Evolutionary conservation across 2,888 invertebrate genomes (phyloP).

Genomic region (Cantharis nigra): DNA sequence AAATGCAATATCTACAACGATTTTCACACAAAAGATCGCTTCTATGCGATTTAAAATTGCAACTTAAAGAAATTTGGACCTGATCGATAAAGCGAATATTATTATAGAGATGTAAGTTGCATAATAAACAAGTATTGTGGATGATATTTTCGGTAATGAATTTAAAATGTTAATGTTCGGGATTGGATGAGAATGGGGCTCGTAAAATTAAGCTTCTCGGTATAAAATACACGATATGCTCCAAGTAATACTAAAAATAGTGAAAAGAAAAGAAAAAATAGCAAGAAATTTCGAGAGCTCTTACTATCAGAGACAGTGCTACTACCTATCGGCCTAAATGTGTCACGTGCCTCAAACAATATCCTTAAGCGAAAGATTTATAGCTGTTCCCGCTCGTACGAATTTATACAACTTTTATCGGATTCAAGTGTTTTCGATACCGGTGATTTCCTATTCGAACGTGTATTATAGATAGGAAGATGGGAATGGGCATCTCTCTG

Average conservation of each 20-base stretch:
- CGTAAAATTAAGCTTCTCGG: background rate
- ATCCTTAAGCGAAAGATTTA: conserved; percentile 50
- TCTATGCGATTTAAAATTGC: background rate
- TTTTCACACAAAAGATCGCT: background rate
- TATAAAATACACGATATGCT: background rate
- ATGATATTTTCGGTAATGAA: background rate
- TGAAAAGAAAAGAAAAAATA: conserved; percentile 26
- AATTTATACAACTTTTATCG: conserved; percentile 54
- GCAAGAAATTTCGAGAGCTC: conserved; percentile 42
- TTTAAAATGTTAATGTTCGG: background rate
- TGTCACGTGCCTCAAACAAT: conserved; percentile 54
- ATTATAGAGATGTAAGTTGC: background rate
- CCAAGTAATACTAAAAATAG: background rate
- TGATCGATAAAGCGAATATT: background rate
- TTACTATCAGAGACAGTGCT: conserved; percentile 48
- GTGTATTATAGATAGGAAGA: conserved; percentile 43
- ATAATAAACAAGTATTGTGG: background rate
- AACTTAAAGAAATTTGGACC: background rate
- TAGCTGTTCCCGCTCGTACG: conserved; percentile 42
- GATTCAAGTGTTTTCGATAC: conserved; percentile 44
- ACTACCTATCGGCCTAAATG: conserved; percentile 44
- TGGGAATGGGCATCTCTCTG: conserved; percentile 38
- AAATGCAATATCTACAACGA: background rate
- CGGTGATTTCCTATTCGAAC: conserved; percentile 43
- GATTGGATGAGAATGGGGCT: too few relatives aligned